A percentile compares a stretch with the other conserved stretches of the same genome.
Evolutionary conservation across 2,888 invertebrate genomes (phyloP).

Genomic region (Chorisops tibialis): DNA sequence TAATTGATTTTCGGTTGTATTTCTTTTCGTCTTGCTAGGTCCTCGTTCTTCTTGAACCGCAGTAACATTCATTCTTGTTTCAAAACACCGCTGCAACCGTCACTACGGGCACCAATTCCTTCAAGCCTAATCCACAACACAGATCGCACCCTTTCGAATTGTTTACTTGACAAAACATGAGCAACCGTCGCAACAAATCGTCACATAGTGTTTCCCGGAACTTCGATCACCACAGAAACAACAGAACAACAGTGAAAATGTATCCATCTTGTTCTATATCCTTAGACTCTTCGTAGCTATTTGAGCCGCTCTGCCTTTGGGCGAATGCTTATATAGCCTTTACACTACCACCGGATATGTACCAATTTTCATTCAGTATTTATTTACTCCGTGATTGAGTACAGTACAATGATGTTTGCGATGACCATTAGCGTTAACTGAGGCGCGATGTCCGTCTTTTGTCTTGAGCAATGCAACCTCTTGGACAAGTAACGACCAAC

Average conservation of each 20-base stretch:
- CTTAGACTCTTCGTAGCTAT: constrained; percentile 6
- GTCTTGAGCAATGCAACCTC: not conserved
- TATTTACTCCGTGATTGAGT: constrained; percentile 8
- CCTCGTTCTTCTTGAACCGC: constrained; percentile 85
- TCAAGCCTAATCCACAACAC: constrained; percentile 74
- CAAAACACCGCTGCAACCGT: constrained; percentile 72
- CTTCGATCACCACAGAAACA: constrained; percentile 79
- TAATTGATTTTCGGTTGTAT: not conserved
- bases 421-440: not conserved
- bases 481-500: constrained; percentile 4
- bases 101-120: constrained; percentile 88
- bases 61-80: constrained; percentile 72
- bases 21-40: constrained; percentile 57
- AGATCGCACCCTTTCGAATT: constrained; percentile 68
- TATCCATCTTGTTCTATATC: constrained; percentile 3
- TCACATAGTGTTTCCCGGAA: constrained; percentile 81
- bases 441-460: not conserved
- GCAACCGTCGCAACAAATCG: constrained; percentile 83
- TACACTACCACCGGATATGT: too few relatives aligned
- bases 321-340: too few relatives aligned
- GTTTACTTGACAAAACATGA: constrained; percentile 87
- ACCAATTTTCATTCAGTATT: too few relatives aligned
- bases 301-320: too few relatives aligned
- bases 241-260: constrained; percentile 54
- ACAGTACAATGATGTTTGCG: constrained; percentile 1